Evolutionary conservation across 1,140 invertebrate species (phyloP), one percentile per base, ranked within the genome.

Genomic region (Batillaria attramentaria): DNA sequence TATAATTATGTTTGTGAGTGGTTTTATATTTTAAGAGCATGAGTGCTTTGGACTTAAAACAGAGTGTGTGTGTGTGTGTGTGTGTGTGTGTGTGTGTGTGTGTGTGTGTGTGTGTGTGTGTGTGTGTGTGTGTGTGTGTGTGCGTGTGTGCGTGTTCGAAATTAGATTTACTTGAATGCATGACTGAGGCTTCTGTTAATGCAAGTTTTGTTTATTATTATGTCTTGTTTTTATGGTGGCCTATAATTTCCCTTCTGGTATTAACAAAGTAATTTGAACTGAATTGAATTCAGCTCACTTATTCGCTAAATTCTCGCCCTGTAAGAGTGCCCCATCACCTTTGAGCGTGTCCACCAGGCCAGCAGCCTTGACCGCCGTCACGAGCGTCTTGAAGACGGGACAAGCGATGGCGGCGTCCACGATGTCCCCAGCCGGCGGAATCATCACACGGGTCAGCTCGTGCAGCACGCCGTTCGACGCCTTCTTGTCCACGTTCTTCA

Each of bases 401-500:
- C 85, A 87, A 13, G 81, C 84, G 13, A 81, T 41, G 1, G 89
- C 77, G 10, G 87, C 85, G 33, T 83, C 79, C 24, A 80, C 74
- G n/a, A 90, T 77, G 70, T 86, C 84, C 33, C 90, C 90, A 16
- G 84, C 80, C 13, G 90, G 89, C 0, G 90, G 87, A 42, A 90
- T 85, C 62, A 92, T 79, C 10, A 91, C 85, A 35, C 85, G 74
- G 69, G 84, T 81, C 20, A 90, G 77, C 35, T 86, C 84, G 54
- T 90, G 89, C 35, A 90, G 76, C 20, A 90, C 87, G 20, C 89
- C 89, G 77, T 90, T 90, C 28, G 86, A 86, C 4, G 89, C 87
- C 16, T 87, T 85, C 75, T 90, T 86, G 73, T 90, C 87, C 6
- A 82, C 70, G 18, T 76, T 50, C 18, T 39, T 65, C 8, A 85